phyloP scores from a whole-genome alignment of 2,888 invertebrate genomes.

The Anorthoa munda region DNA sequence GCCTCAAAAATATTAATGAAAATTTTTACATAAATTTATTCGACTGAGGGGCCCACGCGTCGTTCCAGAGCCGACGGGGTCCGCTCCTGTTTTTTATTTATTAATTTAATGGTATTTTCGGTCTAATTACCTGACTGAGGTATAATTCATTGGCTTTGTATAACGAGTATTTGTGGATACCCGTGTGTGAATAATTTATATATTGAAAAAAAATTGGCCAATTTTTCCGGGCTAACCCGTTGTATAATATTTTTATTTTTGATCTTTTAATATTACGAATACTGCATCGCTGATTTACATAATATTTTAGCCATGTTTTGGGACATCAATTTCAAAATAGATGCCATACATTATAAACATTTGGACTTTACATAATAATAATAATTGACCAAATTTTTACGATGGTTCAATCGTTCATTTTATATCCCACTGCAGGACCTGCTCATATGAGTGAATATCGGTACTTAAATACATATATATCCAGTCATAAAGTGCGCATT shows the following conservation, averaged over 20 bases:
- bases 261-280: not conserved
- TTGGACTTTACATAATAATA: not conserved
- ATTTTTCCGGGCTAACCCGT: slow-evolving; percentile 21
- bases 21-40: slow-evolving; percentile 91
- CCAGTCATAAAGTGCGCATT: slow-evolving; percentile 21
- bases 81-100: slow-evolving; percentile 90
- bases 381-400: not conserved
- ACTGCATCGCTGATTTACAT: not conserved
- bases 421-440: not conserved
- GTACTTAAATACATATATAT: not conserved
- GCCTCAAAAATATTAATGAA: slow-evolving; percentile 91
- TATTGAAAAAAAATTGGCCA: slow-evolving; percentile 54
- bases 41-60: slow-evolving; percentile 88
- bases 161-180: slow-evolving; percentile 83
- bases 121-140: slow-evolving; percentile 90
- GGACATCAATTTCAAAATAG: not conserved
- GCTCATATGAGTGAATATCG: not conserved
- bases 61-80: slow-evolving; percentile 84
- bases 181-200: slow-evolving; percentile 77
- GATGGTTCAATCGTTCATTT: slow-evolving; percentile 7
- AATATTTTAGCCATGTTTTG: not conserved
- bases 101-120: slow-evolving; percentile 91
- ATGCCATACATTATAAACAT: not conserved
- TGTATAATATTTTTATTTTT: slow-evolving; percentile 17
- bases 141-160: slow-evolving; percentile 89